phyloP scores from a whole-genome alignment of 2,888 invertebrate genomes.

The Hipparchia semele region DNA sequence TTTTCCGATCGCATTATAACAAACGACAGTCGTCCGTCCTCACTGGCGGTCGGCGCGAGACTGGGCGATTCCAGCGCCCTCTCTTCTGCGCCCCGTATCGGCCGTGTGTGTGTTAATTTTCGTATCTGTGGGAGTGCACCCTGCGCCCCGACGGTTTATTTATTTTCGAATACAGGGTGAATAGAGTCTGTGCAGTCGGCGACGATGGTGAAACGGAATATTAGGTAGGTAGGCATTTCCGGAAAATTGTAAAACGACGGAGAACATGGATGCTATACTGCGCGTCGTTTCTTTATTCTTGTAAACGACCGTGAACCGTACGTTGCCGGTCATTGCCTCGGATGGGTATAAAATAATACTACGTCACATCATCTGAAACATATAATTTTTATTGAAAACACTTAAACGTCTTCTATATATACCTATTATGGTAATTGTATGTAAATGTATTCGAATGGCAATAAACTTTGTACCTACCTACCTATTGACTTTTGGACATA shows the following conservation, averaged over 20 bases:
- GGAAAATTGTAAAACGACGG: conserved; percentile 37
- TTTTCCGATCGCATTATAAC: conserved; percentile 71
- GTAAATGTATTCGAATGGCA: conserved; percentile 21
- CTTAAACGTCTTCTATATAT: conserved; percentile 13
- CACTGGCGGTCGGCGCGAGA: conserved; percentile 78
- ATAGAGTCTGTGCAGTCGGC: conserved; percentile 52
- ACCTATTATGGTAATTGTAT: conserved; percentile 20
- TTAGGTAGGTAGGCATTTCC: conserved; percentile 23
- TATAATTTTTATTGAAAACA: conserved; percentile 30
- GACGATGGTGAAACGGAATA: conserved; percentile 40
- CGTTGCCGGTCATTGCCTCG: conserved; percentile 77
- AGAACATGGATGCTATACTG: conserved; percentile 40
- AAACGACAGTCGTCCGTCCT: conserved; percentile 65
- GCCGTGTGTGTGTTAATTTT: conserved; percentile 59
- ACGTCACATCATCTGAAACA: conserved; percentile 62
- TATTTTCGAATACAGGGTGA: conserved; percentile 72
- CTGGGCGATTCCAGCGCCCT: conserved; percentile 78
- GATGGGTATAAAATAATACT: conserved; percentile 59
- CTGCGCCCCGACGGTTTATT: conserved; percentile 65
- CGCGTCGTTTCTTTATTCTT: conserved; percentile 57
- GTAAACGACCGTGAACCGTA: conserved; percentile 76
- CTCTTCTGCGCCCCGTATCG: conserved; percentile 59
- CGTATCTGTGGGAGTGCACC: conserved; percentile 57
- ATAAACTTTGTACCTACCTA: conserved; percentile 11
- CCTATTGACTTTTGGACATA: conserved; percentile 11